A percentile compares a stretch with the other conserved stretches of the same genome.
phyloP scores from a whole-genome alignment of 1,140 invertebrate genomes.

The Brachionus paranguensis region DNA sequence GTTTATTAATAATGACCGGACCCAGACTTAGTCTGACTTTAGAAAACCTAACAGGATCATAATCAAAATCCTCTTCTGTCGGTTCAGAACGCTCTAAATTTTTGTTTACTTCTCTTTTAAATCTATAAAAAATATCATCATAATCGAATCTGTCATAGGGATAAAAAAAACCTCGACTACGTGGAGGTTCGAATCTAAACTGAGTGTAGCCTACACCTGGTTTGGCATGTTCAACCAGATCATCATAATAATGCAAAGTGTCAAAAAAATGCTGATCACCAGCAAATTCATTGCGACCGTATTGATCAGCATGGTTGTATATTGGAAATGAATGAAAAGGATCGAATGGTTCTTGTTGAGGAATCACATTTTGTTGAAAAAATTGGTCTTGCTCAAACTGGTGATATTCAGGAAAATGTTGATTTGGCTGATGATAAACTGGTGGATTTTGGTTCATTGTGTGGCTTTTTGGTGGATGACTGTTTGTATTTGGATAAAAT shows the following conservation, averaged over 20 bases:
- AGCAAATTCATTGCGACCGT: neutral
- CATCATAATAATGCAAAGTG: neutral
- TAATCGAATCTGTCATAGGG: neutral
- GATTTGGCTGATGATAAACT: neutral
- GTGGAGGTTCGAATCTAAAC: neutral
- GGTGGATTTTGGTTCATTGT: neutral
- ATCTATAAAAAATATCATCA: neutral
- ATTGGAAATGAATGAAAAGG: neutral
- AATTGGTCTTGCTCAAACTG: neutral
- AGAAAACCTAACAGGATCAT: constrained; percentile 13
- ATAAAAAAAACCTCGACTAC: neutral
- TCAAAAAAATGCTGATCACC: neutral
- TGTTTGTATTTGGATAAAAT: neutral
- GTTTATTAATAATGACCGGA: neutral
- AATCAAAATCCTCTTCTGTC: constrained; percentile 14
- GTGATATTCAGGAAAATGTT: neutral
- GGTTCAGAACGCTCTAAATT: neutral
- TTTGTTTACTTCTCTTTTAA: neutral
- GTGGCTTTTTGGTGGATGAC: neutral
- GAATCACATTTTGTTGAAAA: neutral
- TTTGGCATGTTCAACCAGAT: neutral
- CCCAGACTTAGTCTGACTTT: constrained; percentile 19
- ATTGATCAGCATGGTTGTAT: neutral
- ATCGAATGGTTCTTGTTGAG: neutral
- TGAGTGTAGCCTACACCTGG: neutral